Conservation (phyloP, 2,797 vertebrate genomes). For the Melanotaenia parkinsoni region DNA sequence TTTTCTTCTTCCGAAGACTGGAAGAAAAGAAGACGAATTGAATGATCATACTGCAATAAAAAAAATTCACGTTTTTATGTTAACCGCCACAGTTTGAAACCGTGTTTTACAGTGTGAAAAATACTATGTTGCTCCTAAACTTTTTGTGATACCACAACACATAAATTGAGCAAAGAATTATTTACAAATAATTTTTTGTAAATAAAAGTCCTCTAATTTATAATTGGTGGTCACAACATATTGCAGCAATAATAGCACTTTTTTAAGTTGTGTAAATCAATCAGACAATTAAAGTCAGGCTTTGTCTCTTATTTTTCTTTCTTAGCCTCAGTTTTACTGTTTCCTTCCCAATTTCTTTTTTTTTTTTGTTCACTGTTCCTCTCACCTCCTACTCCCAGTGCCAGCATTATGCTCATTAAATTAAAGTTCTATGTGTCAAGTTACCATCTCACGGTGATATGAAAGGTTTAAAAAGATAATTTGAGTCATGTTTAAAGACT, state of each 20-base stretch:
- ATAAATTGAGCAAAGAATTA: too few species aligned
- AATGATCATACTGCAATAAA: neutral
- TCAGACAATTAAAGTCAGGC: slow-evolving; percentile 12
- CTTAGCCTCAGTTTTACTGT: slow-evolving; percentile 10
- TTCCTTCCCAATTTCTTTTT: neutral
- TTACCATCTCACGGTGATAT: slow-evolving; percentile 5
- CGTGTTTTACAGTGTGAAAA: neutral
- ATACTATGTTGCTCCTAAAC: neutral
- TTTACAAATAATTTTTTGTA: too few species aligned
- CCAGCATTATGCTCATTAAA: slow-evolving; percentile 45
- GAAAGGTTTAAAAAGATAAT: too few species aligned
- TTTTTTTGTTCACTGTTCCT: neutral
- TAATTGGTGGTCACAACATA: neutral
- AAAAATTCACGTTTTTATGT: neutral
- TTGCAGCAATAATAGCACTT: neutral
- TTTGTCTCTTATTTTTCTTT: slow-evolving; percentile 12
- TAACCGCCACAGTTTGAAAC: neutral
- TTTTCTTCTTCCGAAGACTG: neutral
- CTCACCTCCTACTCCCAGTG: neutral
- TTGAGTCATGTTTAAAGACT: neutral
- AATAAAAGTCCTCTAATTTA: neutral
- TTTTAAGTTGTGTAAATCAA: slow-evolving; percentile 8
- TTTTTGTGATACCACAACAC: neutral
- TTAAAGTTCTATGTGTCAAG: slow-evolving; percentile 35
- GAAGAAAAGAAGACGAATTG: neutral